Percentiles rank a stretch among this genome's conserved stretches.
These are phyloP conservation scores for Phytoseiulus persimilis DNA, from an alignment of 2,888 invertebrate genomes.

Conservation along the genomic window DNA sequence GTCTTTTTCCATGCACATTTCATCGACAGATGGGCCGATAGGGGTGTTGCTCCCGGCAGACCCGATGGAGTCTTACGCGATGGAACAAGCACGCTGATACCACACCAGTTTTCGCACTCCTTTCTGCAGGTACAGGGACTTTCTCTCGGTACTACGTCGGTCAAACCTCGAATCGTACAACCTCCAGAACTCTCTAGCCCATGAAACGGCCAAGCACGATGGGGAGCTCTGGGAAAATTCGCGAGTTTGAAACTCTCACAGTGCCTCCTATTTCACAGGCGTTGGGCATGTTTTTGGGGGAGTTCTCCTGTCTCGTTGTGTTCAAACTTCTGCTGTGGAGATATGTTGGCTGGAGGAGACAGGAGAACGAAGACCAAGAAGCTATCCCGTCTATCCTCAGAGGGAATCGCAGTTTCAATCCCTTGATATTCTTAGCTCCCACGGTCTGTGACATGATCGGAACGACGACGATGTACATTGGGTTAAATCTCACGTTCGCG, in stretches of 20 bases:
- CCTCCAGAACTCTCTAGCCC: too few relatives aligned
- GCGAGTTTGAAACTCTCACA: too few relatives aligned
- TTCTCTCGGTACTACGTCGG: background rate
- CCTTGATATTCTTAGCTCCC: slow-evolving; percentile 70
- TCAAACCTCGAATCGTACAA: too few relatives aligned
- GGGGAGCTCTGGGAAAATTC: too few relatives aligned
- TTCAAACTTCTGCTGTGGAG: slow-evolving; percentile 62
- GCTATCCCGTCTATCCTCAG: background rate
- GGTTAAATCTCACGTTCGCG: slow-evolving; percentile 78
- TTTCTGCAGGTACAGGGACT: background rate
- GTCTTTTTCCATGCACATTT: too few relatives aligned
- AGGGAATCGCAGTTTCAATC: slow-evolving; percentile 60
- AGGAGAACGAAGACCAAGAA: background rate
- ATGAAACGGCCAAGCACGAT: too few relatives aligned
- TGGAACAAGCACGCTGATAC: slow-evolving; percentile 7
- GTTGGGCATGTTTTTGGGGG: slow-evolving; percentile 81
- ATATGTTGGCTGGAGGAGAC: slow-evolving; percentile 50
- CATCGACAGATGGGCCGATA: slow-evolving; percentile 26
- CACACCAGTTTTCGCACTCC: background rate
- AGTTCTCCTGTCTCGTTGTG: slow-evolving; percentile 71
- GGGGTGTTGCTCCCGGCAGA: background rate
- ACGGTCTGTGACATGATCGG: slow-evolving; percentile 80
- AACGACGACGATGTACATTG: slow-evolving; percentile 82
- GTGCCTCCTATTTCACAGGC: slow-evolving; percentile 48
- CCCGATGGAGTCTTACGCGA: background rate